phyloP scores from a whole-genome alignment of 2,113 vertebrate species.

The Campylomormyrus tamandua region DNA sequence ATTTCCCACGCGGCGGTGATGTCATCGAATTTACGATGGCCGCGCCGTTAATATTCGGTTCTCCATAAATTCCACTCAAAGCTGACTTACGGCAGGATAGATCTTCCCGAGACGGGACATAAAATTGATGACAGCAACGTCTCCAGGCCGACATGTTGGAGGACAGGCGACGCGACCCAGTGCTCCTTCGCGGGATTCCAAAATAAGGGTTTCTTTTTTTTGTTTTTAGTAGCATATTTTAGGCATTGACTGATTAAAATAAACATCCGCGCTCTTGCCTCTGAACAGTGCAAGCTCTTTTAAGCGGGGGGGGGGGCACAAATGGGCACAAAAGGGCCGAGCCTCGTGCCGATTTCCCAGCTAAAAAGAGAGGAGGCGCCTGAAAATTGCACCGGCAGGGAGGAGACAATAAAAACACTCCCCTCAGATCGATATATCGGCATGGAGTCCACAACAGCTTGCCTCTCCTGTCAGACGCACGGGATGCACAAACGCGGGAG shows the following conservation, averaged over 20 bases:
- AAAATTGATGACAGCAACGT: slow-evolving; percentile 19
- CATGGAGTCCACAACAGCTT: slow-evolving; percentile 12
- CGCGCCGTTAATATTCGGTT: slow-evolving; percentile 16
- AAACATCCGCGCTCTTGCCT: neutral
- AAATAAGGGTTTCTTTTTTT: neutral
- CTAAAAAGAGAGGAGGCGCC: slow-evolving; percentile 6
- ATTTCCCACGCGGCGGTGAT: slow-evolving; percentile 30
- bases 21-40: slow-evolving; percentile 35
- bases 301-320: neutral
- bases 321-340: neutral
- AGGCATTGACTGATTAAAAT: neutral
- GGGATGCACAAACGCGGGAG: neutral
- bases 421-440: slow-evolving; percentile 33
- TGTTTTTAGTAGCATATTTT: neutral
- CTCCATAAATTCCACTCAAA: slow-evolving; percentile 34
- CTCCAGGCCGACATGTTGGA: slow-evolving; percentile 2
- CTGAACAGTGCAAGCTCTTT: neutral
- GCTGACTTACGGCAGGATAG: slow-evolving; percentile 30
- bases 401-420: slow-evolving; percentile 25
- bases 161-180: slow-evolving; percentile 13
- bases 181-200: neutral
- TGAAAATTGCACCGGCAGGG: slow-evolving; percentile 15
- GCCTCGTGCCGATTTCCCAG: slow-evolving; percentile 17
- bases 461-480: slow-evolving; percentile 33
- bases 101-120: slow-evolving; percentile 26